Percentiles rank a stretch among this genome's conserved stretches.
Evolutionary conservation across 2,113 vertebrate species (phyloP).

Genomic region (Tenebrosternarchus preto): DNA sequence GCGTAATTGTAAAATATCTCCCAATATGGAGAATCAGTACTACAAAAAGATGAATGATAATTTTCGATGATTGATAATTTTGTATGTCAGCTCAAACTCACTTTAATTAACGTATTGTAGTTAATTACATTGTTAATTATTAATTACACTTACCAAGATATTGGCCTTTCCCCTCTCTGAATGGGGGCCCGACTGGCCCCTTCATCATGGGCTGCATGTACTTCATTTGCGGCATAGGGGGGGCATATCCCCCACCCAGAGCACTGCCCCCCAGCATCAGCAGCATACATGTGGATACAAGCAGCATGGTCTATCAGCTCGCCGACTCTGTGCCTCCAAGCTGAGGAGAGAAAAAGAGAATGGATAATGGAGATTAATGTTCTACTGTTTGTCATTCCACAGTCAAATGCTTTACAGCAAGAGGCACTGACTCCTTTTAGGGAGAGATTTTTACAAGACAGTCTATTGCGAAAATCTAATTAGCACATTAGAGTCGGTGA

Average conservation of each 20-base stretch:
- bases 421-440: neutral
- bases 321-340: conserved; percentile 55
- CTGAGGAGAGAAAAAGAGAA: neutral
- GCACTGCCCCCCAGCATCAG: conserved; percentile 67
- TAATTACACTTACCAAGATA: conserved; percentile 87
- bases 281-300: conserved; percentile 70
- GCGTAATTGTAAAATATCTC: neutral
- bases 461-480: conserved; percentile 16
- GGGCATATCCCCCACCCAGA: conserved; percentile 84
- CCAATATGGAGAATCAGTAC: neutral
- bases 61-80: too few relatives aligned
- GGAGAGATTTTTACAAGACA: neutral
- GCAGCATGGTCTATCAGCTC: conserved; percentile 69
- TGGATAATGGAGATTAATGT: neutral
- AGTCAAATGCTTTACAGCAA: neutral
- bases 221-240: conserved; percentile 84
- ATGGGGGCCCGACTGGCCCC: conserved; percentile 93
- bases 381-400: neutral
- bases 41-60: neutral
- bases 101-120: neutral
- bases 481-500: neutral
- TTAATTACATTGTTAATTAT: neutral
- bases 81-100: neutral
- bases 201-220: conserved; percentile 98
- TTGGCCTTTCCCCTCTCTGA: conserved; percentile 97